Evolutionary conservation across 2,113 vertebrate species (phyloP).

Genomic region (Gobius niger): DNA sequence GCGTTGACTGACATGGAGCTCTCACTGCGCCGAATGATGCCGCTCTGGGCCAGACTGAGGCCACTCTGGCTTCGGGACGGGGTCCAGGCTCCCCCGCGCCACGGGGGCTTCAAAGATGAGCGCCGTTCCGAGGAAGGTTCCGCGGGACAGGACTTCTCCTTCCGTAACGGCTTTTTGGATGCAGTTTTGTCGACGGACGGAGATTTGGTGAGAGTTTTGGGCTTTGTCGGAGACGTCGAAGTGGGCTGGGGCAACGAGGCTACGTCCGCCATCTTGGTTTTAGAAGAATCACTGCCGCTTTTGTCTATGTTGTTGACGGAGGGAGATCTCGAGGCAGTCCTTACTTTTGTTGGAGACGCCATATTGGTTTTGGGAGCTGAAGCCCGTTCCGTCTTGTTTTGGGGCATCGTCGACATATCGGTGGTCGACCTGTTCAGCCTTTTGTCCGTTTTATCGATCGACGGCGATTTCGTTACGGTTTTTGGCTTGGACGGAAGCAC

Average conservation of each 20-base stretch:
- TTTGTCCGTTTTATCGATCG: not conserved
- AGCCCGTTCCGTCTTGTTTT: not conserved
- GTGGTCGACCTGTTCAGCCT: not conserved
- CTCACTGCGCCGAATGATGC: constrained; percentile 82
- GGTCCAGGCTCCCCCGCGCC: constrained; percentile 60
- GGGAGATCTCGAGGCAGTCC: not conserved
- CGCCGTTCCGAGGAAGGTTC: constrained; percentile 44
- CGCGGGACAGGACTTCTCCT: constrained; percentile 50
- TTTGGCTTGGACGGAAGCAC: not conserved
- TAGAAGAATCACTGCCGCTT: not conserved
- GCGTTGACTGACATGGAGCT: constrained; percentile 78
- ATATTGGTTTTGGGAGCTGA: not conserved
- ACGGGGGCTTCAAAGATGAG: constrained; percentile 68
- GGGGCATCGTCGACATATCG: not conserved
- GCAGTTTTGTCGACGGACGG: not conserved
- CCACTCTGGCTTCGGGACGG: constrained; percentile 72
- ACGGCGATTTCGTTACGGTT: not conserved
- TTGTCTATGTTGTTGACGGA: not conserved
- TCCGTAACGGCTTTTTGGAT: constrained; percentile 24
- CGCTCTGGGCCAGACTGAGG: constrained; percentile 62
- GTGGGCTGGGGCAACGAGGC: not conserved
- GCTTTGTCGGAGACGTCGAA: not conserved
- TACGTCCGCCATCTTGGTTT: not conserved
- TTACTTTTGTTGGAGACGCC: not conserved
- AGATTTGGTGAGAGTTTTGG: not conserved